Evolutionary conservation across 2,888 invertebrate genomes (phyloP).

Genomic region (Nomada goodeniana): DNA sequence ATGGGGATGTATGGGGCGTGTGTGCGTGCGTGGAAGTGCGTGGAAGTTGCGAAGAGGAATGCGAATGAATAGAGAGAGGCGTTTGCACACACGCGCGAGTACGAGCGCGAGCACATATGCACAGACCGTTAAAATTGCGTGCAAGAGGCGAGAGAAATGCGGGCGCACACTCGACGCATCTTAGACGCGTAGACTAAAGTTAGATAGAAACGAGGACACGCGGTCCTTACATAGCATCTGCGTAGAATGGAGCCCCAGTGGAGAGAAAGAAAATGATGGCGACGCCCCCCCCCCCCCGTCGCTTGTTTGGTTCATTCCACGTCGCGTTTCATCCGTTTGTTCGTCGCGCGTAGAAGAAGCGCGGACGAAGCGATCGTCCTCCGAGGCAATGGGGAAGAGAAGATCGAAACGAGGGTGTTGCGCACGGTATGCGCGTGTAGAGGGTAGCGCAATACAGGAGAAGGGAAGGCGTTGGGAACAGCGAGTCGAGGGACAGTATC

Average conservation of each 20-base stretch:
- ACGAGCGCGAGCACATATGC: slow-evolving; percentile 17
- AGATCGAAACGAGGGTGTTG: no score
- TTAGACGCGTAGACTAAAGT: slow-evolving; percentile 71
- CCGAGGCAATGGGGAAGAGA: no score
- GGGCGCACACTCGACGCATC: slow-evolving; percentile 56
- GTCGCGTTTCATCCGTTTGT: no score
- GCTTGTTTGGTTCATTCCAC: slow-evolving; percentile 1
- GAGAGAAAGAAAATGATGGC: background rate
- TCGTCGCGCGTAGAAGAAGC: no score
- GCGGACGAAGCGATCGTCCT: no score
- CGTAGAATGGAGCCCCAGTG: slow-evolving; percentile 18
- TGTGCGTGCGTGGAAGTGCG: background rate
- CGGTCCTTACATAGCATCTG: slow-evolving; percentile 35
- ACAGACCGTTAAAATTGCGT: background rate
- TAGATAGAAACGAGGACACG: slow-evolving; percentile 51
- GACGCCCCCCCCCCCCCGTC: background rate
- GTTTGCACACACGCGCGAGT: background rate
- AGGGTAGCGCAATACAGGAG: background rate
- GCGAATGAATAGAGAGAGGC: background rate
- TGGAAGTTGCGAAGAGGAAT: background rate
- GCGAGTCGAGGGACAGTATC: background rate
- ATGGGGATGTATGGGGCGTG: background rate
- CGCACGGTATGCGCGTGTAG: no score
- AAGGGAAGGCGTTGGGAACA: background rate
- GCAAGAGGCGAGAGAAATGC: background rate